Evolutionary conservation across 2,888 invertebrate species (phyloP), one percentile per base, ranked within the genome.

Genomic region (Itoplectis maculator): DNA sequence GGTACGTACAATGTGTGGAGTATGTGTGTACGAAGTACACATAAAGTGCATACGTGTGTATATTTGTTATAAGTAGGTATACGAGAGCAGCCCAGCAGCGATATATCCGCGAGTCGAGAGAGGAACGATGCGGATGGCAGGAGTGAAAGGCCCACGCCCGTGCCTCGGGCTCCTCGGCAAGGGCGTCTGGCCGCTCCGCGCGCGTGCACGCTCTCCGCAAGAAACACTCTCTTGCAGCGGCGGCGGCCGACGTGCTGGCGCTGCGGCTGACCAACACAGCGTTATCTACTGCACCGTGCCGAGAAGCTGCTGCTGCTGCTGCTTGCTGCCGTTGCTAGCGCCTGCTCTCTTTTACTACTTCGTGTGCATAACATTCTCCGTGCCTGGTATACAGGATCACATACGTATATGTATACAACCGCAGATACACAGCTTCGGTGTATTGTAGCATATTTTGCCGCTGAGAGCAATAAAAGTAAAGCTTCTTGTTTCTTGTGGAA

Each of bases 61-160:
- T 72, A 59, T 72, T 45, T 8, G 56, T 59, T 42, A 59, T 59
- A 69, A 82, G 74, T 75, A 49, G 72, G 66, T 79, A 75, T 73
- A 83, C 75, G 86, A 86, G 84, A 79, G 84, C 75, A 85, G 85
- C 84, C n/a, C 80, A 83, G 84, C 84, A 82, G 79, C 79, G 85
- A 86, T 83, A 87, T 86, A 86, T 86, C 85, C 86, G 87, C 82
- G 85, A 82, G 86, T 82, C 83, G 83, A 86, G 78, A 86, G 83
- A 90, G 88, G 89, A 91, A 89, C 90, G 91, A 91, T 91, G 91
- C 91, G 92, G 91, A 92, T 91, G 91, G 92, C 91, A 92, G 91
- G 92, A 92, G 92, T 92, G 92, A 92, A 92, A 92, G 92, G 92
- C 92, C 92, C 92, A 92, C 92, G 92, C 92, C 92, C 92, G 92